Evolutionary conservation across 2,888 invertebrate species (phyloP), one percentile per base, ranked within the genome.

Genomic region (Empis stercorea): DNA sequence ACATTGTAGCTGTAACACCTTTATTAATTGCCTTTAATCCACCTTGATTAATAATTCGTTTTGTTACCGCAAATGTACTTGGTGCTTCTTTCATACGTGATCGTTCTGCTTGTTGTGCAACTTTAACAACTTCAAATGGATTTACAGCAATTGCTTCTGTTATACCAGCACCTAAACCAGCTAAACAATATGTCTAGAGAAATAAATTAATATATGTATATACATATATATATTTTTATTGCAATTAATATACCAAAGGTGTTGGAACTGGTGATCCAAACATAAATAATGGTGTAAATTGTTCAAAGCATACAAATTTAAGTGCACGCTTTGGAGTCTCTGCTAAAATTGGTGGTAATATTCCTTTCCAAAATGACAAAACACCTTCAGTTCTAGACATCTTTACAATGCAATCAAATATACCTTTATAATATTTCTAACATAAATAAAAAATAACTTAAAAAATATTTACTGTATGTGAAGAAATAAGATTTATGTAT

Each of bases 111-210:
- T 88, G 88, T 51, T 88, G 68, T 2, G 80, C 80, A n/a, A 95
- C 92, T 75, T 95, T 96, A 1, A 96, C 88, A 30, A 93, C 91
- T 76, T 95, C 94, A 65, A 94, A 94, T 0, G 94, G 94, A 71
- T 94, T 94, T 0, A 93, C 87, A 46, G 93, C 74, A 52, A 94
- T 75, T 7, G 85, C 92, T 71, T 95, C 94, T n/a, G 94, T 87
- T 3, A 89, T 70, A 43, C 95, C 95, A 41, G 93, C 87, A 48
- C 83, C 81, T 11, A 93, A 72, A 38, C 95, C 95, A 51, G 95
- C 89, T 58, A 91, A 66, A 4, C 91, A 81, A 66, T 87, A 89
- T 15, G 89, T 87, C 87, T 93, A 70, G 45, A 76, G 73, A 51
- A 55, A 46, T 51, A 39, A 14, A 40, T 13, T 32, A 30, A 20